These are phyloP conservation scores for Philaenus spumarius DNA, from an alignment of 1,140 invertebrate genomes.

Conservation along the genomic window DNA sequence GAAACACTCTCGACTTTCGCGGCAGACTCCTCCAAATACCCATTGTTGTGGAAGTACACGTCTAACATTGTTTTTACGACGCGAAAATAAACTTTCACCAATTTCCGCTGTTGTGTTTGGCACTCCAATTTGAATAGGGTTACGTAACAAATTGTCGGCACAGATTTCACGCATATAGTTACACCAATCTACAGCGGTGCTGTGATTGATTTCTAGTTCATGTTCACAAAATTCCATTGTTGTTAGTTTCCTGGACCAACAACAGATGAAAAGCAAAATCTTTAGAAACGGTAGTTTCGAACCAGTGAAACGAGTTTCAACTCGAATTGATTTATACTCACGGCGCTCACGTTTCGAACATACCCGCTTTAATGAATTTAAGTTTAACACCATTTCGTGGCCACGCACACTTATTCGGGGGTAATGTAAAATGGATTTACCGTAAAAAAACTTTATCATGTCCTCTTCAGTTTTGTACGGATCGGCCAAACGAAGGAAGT, in stretches of 20 bases:
- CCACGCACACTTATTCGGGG: neutral
- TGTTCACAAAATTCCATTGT: neutral
- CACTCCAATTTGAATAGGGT: too few relatives aligned
- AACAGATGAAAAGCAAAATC: slow-evolving; percentile 2
- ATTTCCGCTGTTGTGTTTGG: neutral
- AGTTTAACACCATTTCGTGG: neutral
- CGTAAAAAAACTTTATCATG: too few relatives aligned
- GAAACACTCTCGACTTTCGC: neutral
- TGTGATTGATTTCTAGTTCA: neutral
- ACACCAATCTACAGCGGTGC: neutral
- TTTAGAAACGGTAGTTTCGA: neutral
- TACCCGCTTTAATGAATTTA: neutral
- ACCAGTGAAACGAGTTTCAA: neutral
- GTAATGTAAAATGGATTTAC: too few relatives aligned
- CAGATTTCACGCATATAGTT: neutral
- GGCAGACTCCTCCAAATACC: neutral
- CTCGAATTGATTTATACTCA: neutral
- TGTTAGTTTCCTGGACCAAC: slow-evolving; percentile 1
- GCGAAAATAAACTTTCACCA: neutral
- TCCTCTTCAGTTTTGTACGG: too few relatives aligned
- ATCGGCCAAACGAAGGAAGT: too few relatives aligned
- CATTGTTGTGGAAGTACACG: neutral
- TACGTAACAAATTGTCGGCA: neutral
- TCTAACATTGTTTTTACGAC: neutral
- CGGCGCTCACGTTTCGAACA: too few relatives aligned